Percentiles rank a stretch among this genome's conserved stretches.
Conservation (phyloP, 2,797 vertebrate genomes). For the Ispidina lecontei region DNA sequence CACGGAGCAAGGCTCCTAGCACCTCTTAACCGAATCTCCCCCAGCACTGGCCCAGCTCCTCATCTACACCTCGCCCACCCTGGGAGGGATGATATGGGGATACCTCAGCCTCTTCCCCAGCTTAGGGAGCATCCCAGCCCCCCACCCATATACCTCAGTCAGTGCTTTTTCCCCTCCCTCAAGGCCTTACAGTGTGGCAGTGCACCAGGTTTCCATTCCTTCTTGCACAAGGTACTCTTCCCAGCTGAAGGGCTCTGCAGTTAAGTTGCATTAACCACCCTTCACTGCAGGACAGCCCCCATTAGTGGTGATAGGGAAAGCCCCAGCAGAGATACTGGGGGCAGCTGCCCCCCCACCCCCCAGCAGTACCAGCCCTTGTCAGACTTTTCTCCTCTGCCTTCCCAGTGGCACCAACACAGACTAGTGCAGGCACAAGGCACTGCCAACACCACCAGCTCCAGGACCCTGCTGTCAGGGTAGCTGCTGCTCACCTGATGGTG, state of each 20-base stretch:
- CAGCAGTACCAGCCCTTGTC: background rate
- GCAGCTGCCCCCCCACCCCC: background rate
- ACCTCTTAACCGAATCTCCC: rapidly evolving
- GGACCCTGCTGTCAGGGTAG: background rate
- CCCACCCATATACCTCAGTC: background rate
- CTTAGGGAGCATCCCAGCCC: background rate
- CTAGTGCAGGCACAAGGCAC: background rate
- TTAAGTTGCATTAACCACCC: background rate
- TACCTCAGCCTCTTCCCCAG: too few relatives aligned
- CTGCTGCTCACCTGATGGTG: background rate
- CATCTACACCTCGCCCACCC: background rate
- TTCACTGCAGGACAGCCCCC: background rate
- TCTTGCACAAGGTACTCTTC: background rate
- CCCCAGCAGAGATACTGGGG: background rate
- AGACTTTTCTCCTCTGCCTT: background rate
- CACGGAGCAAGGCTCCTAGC: background rate
- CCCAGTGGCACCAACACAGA: background rate
- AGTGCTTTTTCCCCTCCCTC: too few relatives aligned
- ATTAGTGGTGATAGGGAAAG: rapidly evolving
- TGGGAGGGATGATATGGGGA: too few relatives aligned
- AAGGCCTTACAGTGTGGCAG: background rate
- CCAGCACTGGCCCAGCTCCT: background rate
- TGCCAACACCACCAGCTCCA: background rate
- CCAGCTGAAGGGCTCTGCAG: background rate
- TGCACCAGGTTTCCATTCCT: background rate